phyloP scores from a whole-genome alignment of 2,888 invertebrate species.

The Pseudococcus jackbeardsleyi region DNA sequence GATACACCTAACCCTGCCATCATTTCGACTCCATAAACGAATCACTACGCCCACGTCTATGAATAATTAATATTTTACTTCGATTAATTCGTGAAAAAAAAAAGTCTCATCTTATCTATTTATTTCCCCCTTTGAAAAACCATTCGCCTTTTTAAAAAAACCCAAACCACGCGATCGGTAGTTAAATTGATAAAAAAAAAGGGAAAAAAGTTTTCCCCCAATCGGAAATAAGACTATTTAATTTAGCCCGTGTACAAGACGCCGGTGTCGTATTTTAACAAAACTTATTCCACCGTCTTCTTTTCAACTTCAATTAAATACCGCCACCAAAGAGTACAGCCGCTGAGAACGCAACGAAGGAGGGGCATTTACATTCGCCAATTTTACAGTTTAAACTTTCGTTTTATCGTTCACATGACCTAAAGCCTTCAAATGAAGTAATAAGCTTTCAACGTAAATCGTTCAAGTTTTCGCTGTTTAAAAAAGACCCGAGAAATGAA shows the following conservation, averaged over 20 bases:
- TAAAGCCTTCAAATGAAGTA: slow-evolving; percentile 45
- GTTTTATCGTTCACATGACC: slow-evolving; percentile 44
- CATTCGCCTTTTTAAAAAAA: background rate
- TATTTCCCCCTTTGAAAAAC: background rate
- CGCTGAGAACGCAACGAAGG: background rate
- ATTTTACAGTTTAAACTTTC: slow-evolving; percentile 35
- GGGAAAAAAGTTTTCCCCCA: background rate
- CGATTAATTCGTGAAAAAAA: background rate
- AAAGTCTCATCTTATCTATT: background rate
- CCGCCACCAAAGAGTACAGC: background rate
- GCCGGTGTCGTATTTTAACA: background rate
- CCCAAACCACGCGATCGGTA: background rate
- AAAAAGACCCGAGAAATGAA: background rate
- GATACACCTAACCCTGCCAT: background rate
- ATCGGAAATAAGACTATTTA: slow-evolving; percentile 17
- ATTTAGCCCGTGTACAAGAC: background rate
- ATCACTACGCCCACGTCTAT: background rate
- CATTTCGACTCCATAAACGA: background rate
- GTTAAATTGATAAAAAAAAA: background rate
- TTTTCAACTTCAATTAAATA: slow-evolving; percentile 23
- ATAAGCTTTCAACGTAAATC: slow-evolving; percentile 53
- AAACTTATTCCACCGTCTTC: background rate
- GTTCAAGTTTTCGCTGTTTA: slow-evolving; percentile 8
- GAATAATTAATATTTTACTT: slow-evolving; percentile 1
- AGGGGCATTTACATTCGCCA: background rate